Evolutionary conservation across 1,140 invertebrate species (phyloP).

Genomic region (Conus ventricosus): DNA sequence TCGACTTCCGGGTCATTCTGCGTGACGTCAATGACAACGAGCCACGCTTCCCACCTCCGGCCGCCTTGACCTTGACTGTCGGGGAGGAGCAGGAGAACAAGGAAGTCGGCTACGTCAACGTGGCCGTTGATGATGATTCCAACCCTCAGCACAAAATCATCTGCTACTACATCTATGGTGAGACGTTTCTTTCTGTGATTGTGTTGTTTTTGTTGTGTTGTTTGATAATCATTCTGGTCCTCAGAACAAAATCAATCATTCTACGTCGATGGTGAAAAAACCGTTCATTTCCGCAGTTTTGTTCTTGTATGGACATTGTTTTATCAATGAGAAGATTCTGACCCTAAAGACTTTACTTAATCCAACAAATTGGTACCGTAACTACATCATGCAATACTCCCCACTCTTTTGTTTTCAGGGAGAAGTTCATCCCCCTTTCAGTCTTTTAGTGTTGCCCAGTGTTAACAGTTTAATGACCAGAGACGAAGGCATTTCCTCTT

Average conservation of each 20-base stretch:
- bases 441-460: too few relatives aligned
- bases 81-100: constrained; percentile 26
- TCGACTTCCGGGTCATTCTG: constrained; percentile 40
- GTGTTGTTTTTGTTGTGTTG: not conserved
- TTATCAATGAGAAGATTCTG: too few relatives aligned
- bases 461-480: too few relatives aligned
- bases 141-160: constrained; percentile 23
- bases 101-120: constrained; percentile 23
- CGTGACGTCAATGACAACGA: constrained; percentile 44
- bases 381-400: too few relatives aligned
- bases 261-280: too few relatives aligned
- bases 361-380: too few relatives aligned
- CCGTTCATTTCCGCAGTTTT: too few relatives aligned
- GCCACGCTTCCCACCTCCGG: constrained; percentile 20
- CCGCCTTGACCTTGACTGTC: constrained; percentile 20
- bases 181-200: not conserved
- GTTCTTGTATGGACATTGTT: too few relatives aligned
- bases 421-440: too few relatives aligned
- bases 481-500: too few relatives aligned
- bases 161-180: constrained; percentile 50
- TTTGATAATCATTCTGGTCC: not conserved
- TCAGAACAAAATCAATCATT: not conserved
- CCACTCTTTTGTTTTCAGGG: too few relatives aligned
- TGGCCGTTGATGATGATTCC: constrained; percentile 36
- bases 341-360: too few relatives aligned